Percentiles rank a stretch among this genome's conserved stretches.
Conservation (phyloP, 2,797 vertebrate species). For the Mionectes olivaceus region DNA sequence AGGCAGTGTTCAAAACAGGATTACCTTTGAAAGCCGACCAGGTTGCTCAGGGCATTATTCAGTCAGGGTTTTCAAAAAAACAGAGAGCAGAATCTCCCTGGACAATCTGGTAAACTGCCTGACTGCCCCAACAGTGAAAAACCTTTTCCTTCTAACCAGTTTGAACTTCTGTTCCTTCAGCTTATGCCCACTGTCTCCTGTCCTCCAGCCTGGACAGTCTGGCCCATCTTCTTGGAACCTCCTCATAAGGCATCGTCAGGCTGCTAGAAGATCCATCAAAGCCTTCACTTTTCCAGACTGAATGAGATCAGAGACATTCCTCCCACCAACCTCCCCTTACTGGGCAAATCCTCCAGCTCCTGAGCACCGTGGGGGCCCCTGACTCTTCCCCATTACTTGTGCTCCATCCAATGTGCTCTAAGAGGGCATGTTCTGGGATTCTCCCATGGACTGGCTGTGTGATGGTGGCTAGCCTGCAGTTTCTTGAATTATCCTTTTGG, state of each 20-base stretch:
- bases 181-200: not conserved
- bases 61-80: not conserved
- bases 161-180: not conserved
- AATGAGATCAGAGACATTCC: not conserved
- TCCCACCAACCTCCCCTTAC: not conserved
- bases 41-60: not conserved
- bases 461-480: not conserved
- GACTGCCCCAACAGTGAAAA: not conserved
- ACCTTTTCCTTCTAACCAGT: not conserved
- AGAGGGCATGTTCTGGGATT: not conserved
- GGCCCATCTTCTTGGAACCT: not conserved
- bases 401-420: fast-evolving
- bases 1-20: not conserved
- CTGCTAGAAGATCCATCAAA: not conserved
- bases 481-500: fast-evolving
- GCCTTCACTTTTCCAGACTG: not conserved
- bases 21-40: not conserved
- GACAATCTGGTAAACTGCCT: not conserved
- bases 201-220: not conserved
- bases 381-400: not conserved
- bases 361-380: fast-evolving
- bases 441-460: fast-evolving
- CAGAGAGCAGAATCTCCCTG: not conserved
- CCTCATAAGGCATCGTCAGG: not conserved
- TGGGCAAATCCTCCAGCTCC: not conserved